Percentiles rank a stretch among this genome's conserved stretches.
phyloP scores from a whole-genome alignment of 2,113 vertebrate species.

The Regulus satrapa region DNA sequence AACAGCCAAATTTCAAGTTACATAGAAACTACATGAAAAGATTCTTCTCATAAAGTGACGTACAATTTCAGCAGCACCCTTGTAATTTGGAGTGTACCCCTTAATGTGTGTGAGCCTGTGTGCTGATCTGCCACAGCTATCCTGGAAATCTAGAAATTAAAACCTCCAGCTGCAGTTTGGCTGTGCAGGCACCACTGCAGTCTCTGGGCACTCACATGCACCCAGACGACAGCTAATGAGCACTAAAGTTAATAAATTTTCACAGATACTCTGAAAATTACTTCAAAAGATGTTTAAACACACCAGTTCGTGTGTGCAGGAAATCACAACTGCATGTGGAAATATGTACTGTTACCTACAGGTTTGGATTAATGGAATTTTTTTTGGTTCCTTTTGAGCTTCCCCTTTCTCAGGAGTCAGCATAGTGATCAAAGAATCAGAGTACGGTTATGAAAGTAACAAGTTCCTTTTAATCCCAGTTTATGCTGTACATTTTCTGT shows the following conservation, averaged over 20 bases:
- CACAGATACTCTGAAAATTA: neutral
- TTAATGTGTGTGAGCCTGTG: neutral
- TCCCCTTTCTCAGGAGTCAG: neutral
- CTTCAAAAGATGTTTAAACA: neutral
- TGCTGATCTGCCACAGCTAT: neutral
- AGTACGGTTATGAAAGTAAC: neutral
- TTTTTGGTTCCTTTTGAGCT: neutral
- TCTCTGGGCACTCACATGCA: neutral
- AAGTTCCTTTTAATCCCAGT: neutral
- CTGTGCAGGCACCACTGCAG: neutral
- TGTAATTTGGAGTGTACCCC: neutral
- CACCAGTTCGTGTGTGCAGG: neutral
- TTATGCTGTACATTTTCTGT: neutral
- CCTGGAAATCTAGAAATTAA: neutral
- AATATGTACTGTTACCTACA: neutral
- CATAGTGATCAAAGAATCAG: neutral
- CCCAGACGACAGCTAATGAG: neutral
- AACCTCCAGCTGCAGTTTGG: neutral
- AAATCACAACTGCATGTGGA: neutral
- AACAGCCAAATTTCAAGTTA: neutral
- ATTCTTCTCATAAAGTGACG: neutral
- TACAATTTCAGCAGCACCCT: neutral
- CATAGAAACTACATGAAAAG: neutral
- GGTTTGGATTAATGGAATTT: neutral
- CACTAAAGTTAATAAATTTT: neutral